Base-by-base conservation (phyloP, 2,888 invertebrate genomes). In the Nezara viridula region DNA sequence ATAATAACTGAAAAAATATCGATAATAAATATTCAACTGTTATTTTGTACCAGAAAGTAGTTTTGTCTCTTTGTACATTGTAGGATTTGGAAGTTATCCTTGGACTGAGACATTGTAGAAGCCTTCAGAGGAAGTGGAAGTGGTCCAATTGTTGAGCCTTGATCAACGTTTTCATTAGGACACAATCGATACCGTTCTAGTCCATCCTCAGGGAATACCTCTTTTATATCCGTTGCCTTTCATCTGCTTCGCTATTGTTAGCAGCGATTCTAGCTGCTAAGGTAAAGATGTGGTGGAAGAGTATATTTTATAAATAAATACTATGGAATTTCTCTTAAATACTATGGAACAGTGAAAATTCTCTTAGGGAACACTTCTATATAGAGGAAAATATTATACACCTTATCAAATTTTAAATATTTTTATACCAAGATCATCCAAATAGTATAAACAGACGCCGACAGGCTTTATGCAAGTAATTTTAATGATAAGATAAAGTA, bases 91-190 rank as follows among this genome's bases (percentile, higher is more conserved):
- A 44, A 24, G 24, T 40, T 81, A 10, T 81, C 14, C 24, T 12
- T 5, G 19, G 12, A 44, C 40, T 24, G 19, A 44, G 40, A 44
- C 24, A 81, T 24, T 24, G 21, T 44, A 37, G 44, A 24, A 24
- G 2, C 81, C 66, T n/a, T 12, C 21, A 4, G 21, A 24, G 10
- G 14, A 81, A 19, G 24, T 81, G 24, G 44, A 44, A 81, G 40
- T 81, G 81, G 81, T 44, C 81, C 81, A 81, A 81, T 81, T 81
- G 81, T n/a, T 44, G 24, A 4, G 21, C 44, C 40, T 44, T 81
- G 81, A 81, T 81, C 44, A 81, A 40, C 81, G 44, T n/a, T 81
- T 81, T 81, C 81, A 81, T 81, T 81, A 81, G 81, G 66, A 21
- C 2, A 66, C 66, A 32, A 66, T 66, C 66, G 7, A 66, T 66